Evolutionary conservation across 2,113 vertebrate species (phyloP).

Genomic region (Lepus europaeus): DNA sequence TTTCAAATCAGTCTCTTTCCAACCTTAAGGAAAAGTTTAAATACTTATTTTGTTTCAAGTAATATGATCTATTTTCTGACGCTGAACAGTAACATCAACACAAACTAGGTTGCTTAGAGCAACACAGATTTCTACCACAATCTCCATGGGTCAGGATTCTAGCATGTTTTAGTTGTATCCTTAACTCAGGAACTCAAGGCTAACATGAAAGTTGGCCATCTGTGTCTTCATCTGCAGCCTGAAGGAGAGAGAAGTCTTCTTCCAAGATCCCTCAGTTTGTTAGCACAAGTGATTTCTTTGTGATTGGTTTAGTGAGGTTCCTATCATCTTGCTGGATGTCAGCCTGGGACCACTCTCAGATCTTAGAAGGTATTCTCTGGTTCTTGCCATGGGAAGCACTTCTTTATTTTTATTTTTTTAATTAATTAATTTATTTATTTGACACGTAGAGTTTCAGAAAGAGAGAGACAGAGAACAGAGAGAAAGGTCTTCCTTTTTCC

Average conservation of each 20-base stretch:
- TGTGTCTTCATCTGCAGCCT: background rate
- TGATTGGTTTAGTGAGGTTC: background rate
- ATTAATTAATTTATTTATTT: no score
- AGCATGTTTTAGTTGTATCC: background rate
- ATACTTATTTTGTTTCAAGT: background rate
- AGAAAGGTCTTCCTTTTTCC: no score
- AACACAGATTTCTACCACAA: background rate
- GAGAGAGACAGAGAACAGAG: no score
- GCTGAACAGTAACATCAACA: background rate
- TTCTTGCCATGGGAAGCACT: background rate
- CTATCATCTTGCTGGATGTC: background rate
- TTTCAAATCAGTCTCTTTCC: constrained; percentile 8
- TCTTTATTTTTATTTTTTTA: background rate
- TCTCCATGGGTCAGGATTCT: background rate
- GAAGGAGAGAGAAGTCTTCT: background rate
- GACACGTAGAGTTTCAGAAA: no score
- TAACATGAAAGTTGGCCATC: background rate
- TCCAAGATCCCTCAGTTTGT: background rate
- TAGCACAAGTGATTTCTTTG: background rate
- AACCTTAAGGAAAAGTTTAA: background rate
- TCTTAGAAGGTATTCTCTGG: background rate
- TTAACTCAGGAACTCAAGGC: background rate
- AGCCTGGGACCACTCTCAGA: background rate
- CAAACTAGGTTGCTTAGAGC: background rate
- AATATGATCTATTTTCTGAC: background rate